Evolutionary conservation across 2,888 invertebrate species (phyloP).

Genomic region (Acrobasis suavella): DNA sequence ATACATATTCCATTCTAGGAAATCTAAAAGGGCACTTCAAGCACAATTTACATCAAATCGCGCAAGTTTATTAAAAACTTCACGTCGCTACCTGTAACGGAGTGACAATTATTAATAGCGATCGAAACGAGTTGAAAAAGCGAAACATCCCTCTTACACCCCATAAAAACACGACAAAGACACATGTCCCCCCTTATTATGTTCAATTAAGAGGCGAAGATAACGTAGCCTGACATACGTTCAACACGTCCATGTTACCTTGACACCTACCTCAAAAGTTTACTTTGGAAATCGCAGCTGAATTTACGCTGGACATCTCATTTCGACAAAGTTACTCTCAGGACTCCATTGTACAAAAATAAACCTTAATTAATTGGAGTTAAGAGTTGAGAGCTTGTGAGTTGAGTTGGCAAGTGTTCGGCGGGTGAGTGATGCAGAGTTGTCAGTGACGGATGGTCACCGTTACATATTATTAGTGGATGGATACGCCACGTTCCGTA

Average conservation of each 20-base stretch:
- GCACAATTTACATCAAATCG: slow-evolving; percentile 7
- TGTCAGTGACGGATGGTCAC: slow-evolving; percentile 64
- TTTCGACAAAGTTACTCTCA: slow-evolving; percentile 46
- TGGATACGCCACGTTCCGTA: slow-evolving; percentile 61
- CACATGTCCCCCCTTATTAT: slow-evolving; percentile 80
- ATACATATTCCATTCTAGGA: not conserved
- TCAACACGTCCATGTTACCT: slow-evolving; percentile 45
- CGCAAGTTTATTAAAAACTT: slow-evolving; percentile 5
- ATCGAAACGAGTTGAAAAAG: slow-evolving; percentile 68
- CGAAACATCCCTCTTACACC: slow-evolving; percentile 62
- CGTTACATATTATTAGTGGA: slow-evolving; percentile 75
- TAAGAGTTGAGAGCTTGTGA: slow-evolving; percentile 33
- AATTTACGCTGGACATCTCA: slow-evolving; percentile 44
- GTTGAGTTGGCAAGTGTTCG: slow-evolving; percentile 42
- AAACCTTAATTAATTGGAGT: slow-evolving; percentile 37
- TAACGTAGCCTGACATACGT: slow-evolving; percentile 77
- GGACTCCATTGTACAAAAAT: slow-evolving; percentile 35
- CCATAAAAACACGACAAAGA: slow-evolving; percentile 80
- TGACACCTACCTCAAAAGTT: slow-evolving; percentile 38
- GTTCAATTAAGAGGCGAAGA: slow-evolving; percentile 80
- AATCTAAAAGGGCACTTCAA: not conserved
- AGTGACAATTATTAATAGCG: slow-evolving; percentile 65
- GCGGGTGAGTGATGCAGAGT: slow-evolving; percentile 66
- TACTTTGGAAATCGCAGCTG: slow-evolving; percentile 40
- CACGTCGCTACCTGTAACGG: slow-evolving; percentile 37